These are phyloP conservation scores for Lasiurus cinereus DNA, from an alignment of 2,113 vertebrate species.

Conservation along the genomic window DNA sequence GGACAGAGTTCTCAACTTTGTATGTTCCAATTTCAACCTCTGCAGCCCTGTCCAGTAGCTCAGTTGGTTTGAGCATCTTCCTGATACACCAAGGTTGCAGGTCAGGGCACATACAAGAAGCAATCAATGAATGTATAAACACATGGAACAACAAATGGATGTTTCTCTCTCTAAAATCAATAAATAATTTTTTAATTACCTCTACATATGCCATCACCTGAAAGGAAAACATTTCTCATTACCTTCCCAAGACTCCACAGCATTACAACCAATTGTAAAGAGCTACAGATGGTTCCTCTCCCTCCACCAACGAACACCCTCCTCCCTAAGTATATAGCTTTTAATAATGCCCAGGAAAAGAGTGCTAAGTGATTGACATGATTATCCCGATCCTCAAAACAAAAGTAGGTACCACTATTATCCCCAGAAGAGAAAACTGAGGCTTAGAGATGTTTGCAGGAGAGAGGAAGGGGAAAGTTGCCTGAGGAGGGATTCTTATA, in stretches of 20 bases:
- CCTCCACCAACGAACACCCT: not conserved
- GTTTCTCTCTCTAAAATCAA: not conserved
- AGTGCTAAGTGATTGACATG: conserved; percentile 42
- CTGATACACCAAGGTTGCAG: not conserved
- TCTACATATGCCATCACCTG: conserved; percentile 30
- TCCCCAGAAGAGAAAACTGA: conserved; percentile 50
- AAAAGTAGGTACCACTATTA: conserved; percentile 4
- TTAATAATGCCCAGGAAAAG: conserved; percentile 24
- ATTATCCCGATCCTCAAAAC: conserved; percentile 47
- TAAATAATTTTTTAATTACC: conserved; percentile 5
- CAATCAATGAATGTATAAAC: not conserved
- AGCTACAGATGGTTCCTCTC: not conserved
- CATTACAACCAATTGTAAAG: not conserved
- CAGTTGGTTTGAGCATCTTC: not conserved
- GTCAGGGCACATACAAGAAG: not conserved
- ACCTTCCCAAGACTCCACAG: conserved; percentile 38
- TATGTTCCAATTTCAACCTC: conserved; percentile 55
- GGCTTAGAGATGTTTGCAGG: not conserved
- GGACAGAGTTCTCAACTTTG: conserved; percentile 48
- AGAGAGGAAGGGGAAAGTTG: not conserved
- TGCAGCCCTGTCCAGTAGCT: not conserved
- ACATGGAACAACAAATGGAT: not conserved
- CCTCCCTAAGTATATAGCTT: not conserved
- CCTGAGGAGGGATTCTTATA: conserved; percentile 22
- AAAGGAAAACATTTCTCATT: conserved; percentile 35